Evolutionary conservation across 2,113 vertebrate genomes (phyloP).

Genomic region (Phainopepla nitens): DNA sequence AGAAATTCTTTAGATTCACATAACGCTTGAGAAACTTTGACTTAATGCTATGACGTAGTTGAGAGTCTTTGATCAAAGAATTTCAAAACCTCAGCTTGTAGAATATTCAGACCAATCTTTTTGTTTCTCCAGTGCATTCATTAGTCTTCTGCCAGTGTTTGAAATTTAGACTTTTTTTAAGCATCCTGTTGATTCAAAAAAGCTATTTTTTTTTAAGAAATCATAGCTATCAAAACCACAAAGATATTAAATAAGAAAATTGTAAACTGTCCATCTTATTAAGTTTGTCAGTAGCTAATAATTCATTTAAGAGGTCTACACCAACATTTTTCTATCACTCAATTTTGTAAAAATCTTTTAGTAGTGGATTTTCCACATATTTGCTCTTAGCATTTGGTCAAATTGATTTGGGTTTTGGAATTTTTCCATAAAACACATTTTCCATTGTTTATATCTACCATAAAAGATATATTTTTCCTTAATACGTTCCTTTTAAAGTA

Average conservation of each 20-base stretch:
- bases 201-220: background rate
- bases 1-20: slow-evolving; percentile 11
- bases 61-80: slow-evolving; percentile 40
- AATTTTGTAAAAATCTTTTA: background rate
- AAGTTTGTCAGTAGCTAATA: background rate
- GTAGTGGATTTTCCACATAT: background rate
- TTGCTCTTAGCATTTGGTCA: background rate
- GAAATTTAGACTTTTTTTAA: background rate
- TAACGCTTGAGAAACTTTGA: slow-evolving; percentile 13
- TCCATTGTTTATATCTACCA: background rate
- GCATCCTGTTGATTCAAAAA: background rate
- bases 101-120: slow-evolving; percentile 21
- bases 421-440: background rate
- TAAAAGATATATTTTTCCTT: background rate
- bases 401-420: background rate
- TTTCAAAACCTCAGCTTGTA: background rate
- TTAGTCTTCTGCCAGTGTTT: background rate
- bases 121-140: background rate
- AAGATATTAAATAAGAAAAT: background rate
- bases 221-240: background rate
- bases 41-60: background rate
- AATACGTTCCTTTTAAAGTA: background rate
- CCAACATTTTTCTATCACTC: background rate
- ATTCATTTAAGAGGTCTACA: background rate
- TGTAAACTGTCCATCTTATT: background rate